Base-by-base conservation (phyloP, 2,888 invertebrate genomes). In the Lochmaea crataegi region DNA sequence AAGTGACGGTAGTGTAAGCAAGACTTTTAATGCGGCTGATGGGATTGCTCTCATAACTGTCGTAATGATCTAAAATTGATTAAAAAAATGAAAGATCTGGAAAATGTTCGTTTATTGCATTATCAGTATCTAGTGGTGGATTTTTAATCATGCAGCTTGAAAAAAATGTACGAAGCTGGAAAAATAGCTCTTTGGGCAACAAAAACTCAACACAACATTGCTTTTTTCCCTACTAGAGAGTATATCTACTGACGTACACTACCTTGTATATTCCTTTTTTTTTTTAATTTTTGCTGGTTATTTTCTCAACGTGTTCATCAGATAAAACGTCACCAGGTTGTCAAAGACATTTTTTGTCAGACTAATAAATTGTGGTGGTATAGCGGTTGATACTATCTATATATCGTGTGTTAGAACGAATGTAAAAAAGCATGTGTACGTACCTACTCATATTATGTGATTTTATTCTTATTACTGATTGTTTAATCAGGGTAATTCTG, bases 401-500 rank as follows among this genome's bases (percentile, higher is more conserved):
- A 38, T 65, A 51, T 65, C 65, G 32, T 65, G 26, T 53, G 53
- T 16, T 53, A 38, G 4, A 56, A 65, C 16, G 56, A 56, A 65
- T 65, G 32, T 56, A 38, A 65, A 65, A 65, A 65, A 65, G 18
- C 2, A 3, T 9, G 1, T 16, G 41, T 32, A 32, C 14, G n/a
- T 58, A 58, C 58, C 9, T 57, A 57, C 32, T 32, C 32, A 32
- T 32, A 32, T 53, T 22, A 67, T 58, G 67, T 67, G 41, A 67
- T 67, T 68, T 68, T 68, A 32, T 68, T 68, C 61, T 38, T 68
- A 38, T 61, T 61, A 26, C 48, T 51, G 48, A 61, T 57, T 60
- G 11, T 68, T 51, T 61, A 51, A 68, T 68, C 68, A n/a, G 51
- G 16, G 68, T 61, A 68, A 68, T 68, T 61, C 26, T 60, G 45